Conservation (phyloP, 2,888 invertebrate species). For the Pseudanteris insignis region DNA sequence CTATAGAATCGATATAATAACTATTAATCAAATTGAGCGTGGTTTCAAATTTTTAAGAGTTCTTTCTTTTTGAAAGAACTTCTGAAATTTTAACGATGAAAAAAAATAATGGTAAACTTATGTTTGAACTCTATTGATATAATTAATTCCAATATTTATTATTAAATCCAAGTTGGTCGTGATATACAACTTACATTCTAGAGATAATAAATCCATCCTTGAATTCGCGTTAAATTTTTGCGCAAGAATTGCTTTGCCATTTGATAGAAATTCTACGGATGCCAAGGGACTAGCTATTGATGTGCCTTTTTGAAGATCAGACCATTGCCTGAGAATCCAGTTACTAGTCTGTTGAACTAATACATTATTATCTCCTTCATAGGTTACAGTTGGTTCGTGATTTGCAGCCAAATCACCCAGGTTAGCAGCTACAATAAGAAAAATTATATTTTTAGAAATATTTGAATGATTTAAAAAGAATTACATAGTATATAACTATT, state of each 20-base stretch:
- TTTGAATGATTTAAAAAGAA: too few relatives aligned
- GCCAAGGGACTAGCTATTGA: conserved; percentile 75
- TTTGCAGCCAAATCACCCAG: conserved; percentile 85
- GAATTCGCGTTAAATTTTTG: conserved; percentile 60
- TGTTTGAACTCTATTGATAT: too few relatives aligned
- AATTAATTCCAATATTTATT: background rate
- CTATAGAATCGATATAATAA: conserved; percentile 64
- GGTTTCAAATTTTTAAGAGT: conserved; percentile 18
- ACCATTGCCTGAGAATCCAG: conserved; percentile 81
- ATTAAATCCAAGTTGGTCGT: too few relatives aligned
- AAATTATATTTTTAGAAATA: too few relatives aligned
- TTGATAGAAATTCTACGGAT: conserved; percentile 75
- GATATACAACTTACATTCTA: conserved; percentile 61
- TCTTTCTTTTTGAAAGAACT: conserved; percentile 37
- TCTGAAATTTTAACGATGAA: conserved; percentile 35
- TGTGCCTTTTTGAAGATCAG: conserved; percentile 64
- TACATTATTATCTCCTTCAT: conserved; percentile 95
- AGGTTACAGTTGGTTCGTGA: conserved; percentile 90
- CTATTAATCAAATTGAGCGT: conserved; percentile 37
- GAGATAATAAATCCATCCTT: conserved; percentile 58
- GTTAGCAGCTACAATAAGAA: conserved; percentile 72
- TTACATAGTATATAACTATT: background rate
- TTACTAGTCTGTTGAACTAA: conserved; percentile 90
- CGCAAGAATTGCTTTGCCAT: conserved; percentile 67
- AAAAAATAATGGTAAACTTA: conserved; percentile 10